Base-by-base conservation (phyloP, 2,888 invertebrate species). In the Strigamia maritima region DNA sequence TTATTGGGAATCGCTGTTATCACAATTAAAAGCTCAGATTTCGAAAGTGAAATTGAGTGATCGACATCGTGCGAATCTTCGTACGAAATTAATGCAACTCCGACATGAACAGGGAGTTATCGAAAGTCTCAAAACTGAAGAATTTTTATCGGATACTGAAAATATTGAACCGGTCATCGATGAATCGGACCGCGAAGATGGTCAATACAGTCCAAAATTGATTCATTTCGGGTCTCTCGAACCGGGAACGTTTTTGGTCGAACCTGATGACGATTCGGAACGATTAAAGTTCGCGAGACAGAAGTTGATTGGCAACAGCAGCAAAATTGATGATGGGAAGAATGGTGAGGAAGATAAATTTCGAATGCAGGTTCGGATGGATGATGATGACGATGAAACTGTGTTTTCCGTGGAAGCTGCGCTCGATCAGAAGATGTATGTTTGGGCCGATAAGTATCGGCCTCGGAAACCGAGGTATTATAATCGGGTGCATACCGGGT, bases 361-460 rank as follows among this genome's bases (percentile, higher is more conserved):
- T n/a, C n/a, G n/a, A n/a, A n/a, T 85, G 89, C 8, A 88, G 92
- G 76, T 90, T 96, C 88, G 90, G 87, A 97, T 96, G 0, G 84
- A 94, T 93, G 22, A 93, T 94, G 92, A 90, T 90, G 90, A 89
- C 65, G 97, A 95, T 84, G 97, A 97, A 87, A 95, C 93, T 0
- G 91, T 92, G 84, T 97, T 98, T 88, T 94, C 95, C 80, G 97
- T 94, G 74, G 94, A 98, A 89, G 90, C n/a, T n/a, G n/a, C n/a
- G n/a, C n/a, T n/a, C n/a, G n/a, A n/a, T n/a, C n/a, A n/a, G n/a
- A n/a, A n/a, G 87, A 92, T 94, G 12, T 94, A 95, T 84, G 87
- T 95, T 31, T 98, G 98, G 96, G 96, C 97, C 0, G 98, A 99
- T 87, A 99, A 98, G 87, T 99, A 98, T 87, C 88, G 98, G 14